Conservation (phyloP, 1,140 invertebrate genomes). For the Halictus rubicundus region DNA sequence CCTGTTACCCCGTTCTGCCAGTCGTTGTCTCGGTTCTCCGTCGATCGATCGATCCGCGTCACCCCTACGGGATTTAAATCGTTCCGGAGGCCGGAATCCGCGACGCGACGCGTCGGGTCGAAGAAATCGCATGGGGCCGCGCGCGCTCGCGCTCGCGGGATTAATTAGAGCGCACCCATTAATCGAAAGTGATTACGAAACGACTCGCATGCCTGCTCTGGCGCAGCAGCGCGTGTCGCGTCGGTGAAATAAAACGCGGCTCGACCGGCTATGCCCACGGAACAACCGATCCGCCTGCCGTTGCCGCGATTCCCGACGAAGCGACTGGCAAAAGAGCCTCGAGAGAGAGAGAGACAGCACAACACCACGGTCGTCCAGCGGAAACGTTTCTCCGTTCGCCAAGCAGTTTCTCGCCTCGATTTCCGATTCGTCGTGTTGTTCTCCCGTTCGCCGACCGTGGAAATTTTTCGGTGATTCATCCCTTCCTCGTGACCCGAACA, state of each 20-base stretch:
- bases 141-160: slow-evolving; percentile 1
- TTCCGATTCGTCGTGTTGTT: too few relatives aligned
- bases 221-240: slow-evolving; percentile 35
- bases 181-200: slow-evolving; percentile 57
- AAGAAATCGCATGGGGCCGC: neutral
- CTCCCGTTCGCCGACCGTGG: slow-evolving; percentile 40
- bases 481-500: slow-evolving; percentile 58
- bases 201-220: slow-evolving; percentile 17
- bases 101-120: neutral
- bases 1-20: neutral
- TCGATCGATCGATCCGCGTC: neutral
- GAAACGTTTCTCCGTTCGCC: neutral
- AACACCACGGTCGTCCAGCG: neutral
- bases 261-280: slow-evolving; percentile 1
- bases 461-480: slow-evolving; percentile 77
- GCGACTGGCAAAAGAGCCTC: too few relatives aligned
- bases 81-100: neutral
- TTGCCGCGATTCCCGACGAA: too few relatives aligned
- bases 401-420: too few relatives aligned
- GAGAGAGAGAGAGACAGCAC: too few relatives aligned
- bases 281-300: neutral
- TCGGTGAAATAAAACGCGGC: slow-evolving; percentile 26
- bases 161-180: slow-evolving; percentile 51
- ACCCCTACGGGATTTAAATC: too few relatives aligned
- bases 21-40: neutral